These are phyloP conservation scores for Neofelis nebulosa DNA, from an alignment of 2,113 vertebrate genomes.

Conservation along the genomic window DNA sequence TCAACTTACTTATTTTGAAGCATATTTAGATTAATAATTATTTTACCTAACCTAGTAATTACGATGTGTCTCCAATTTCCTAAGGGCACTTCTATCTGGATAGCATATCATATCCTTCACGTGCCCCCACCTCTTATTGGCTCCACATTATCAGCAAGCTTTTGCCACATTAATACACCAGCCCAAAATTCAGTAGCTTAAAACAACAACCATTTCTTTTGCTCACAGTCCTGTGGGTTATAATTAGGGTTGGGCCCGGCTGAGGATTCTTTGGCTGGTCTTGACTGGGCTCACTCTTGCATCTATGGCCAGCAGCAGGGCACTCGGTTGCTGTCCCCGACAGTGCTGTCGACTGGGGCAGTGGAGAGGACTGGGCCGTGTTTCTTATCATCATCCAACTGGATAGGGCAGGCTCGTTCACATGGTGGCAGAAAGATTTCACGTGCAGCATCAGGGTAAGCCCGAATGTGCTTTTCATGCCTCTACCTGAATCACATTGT, in stretches of 20 bases:
- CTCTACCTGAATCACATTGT: not conserved
- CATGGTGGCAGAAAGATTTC: not conserved
- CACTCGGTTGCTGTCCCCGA: not conserved
- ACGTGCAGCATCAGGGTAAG: not conserved
- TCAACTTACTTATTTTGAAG: slow-evolving; percentile 23
- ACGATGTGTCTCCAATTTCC: not conserved
- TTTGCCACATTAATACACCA: not conserved
- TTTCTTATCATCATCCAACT: not conserved
- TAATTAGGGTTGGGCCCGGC: not conserved
- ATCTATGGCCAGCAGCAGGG: not conserved
- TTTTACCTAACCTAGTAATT: not conserved
- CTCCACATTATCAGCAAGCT: not conserved
- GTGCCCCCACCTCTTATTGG: not conserved
- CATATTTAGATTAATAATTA: not conserved
- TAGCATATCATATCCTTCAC: not conserved
- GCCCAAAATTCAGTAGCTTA: not conserved
- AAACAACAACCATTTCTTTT: not conserved
- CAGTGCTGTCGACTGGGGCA: not conserved
- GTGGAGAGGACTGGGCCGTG: not conserved
- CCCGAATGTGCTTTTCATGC: not conserved
- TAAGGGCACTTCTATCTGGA: not conserved
- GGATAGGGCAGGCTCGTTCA: not conserved
- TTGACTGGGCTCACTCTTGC: not conserved
- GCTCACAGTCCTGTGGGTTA: not conserved
- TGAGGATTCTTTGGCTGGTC: not conserved